Base-by-base conservation (phyloP, 1,140 invertebrate genomes). In the Chionoecetes opilio region DNA sequence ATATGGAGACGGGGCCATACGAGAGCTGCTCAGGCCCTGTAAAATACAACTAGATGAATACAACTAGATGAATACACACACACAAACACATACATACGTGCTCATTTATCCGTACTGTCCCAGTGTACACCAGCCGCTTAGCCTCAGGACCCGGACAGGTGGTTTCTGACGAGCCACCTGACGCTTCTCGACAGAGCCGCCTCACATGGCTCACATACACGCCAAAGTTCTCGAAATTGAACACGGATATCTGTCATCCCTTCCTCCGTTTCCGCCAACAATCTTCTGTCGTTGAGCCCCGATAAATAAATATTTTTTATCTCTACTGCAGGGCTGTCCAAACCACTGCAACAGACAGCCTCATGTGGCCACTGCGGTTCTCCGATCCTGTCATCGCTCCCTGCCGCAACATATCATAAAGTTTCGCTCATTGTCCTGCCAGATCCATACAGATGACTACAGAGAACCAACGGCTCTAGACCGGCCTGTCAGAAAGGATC, bases 121-220 rank as follows among this genome's bases (percentile, higher is more conserved):
- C 63, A 26, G 63, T 26, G 63, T 26, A 21, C 5, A 75, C 63
- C 21, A 75, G 21, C 21, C 63, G 63, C 63, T n/a, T 75, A n/a
- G 63, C 63, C 63, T n/a, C 9, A 75, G 63, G 63, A 75, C 63
- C 63, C n/a, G 21, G 63, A 75, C 63, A 75, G 63, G 63, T 75
- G 63, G 63, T 75, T 75, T 26, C 63, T 75, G n/a, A 75, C 63
- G 63, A 75, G 63, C 63, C 63, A 75, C 63, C 63, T 75, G 63
- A 75, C 63, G 63, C 63, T 26, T 26, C 63, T n/a, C 21, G 2
- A 5, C 63, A 17, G 63, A 26, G 63, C 26, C 63, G 63, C 63
- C 63, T n/a, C 63, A 75, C 63, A 75, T 75, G 63, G 63, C 63
- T 8, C 63, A n/a, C 21, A n/a, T 26, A 75, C 63, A 53, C 63